Conservation (phyloP, 2,888 invertebrate genomes). For the Diarsia mendica region DNA sequence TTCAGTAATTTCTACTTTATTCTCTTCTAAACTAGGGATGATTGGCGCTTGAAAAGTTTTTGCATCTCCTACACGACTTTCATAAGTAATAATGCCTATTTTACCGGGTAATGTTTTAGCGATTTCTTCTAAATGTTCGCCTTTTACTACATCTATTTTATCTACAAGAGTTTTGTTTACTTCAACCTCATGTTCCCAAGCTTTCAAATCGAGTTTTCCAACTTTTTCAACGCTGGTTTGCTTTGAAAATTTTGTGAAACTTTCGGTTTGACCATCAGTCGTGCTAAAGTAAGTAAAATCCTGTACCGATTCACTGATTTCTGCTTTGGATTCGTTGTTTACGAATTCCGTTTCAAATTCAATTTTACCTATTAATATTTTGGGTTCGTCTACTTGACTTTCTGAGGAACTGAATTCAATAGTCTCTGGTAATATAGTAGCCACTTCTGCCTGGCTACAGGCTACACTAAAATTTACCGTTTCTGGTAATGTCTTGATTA, state of each 20-base stretch:
- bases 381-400: conserved; percentile 4
- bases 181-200: conserved; percentile 50
- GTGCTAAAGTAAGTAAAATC: neutral
- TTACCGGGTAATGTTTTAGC: conserved; percentile 35
- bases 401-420: conserved; percentile 6
- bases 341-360: conserved; percentile 16
- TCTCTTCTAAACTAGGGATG: neutral
- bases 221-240: conserved; percentile 31
- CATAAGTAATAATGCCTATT: conserved; percentile 15
- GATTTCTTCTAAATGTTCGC: conserved; percentile 40
- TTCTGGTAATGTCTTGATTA: conserved; percentile 11
- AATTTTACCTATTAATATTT: conserved; percentile 10
- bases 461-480: conserved; percentile 20
- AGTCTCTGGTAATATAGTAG: conserved; percentile 23
- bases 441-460: conserved; percentile 23
- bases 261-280: conserved; percentile 10
- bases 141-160: conserved; percentile 30
- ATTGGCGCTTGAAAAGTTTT: conserved; percentile 12
- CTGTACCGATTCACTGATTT: conserved; percentile 17
- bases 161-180: conserved; percentile 45
- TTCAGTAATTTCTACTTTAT: conserved; percentile 19
- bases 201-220: conserved; percentile 44
- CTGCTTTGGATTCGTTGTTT: conserved; percentile 18
- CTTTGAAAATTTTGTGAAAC: neutral
- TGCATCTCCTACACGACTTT: conserved; percentile 29